Evolutionary conservation across 2,113 vertebrate species (phyloP).

Genomic region (Corynorhinus townsendii): DNA sequence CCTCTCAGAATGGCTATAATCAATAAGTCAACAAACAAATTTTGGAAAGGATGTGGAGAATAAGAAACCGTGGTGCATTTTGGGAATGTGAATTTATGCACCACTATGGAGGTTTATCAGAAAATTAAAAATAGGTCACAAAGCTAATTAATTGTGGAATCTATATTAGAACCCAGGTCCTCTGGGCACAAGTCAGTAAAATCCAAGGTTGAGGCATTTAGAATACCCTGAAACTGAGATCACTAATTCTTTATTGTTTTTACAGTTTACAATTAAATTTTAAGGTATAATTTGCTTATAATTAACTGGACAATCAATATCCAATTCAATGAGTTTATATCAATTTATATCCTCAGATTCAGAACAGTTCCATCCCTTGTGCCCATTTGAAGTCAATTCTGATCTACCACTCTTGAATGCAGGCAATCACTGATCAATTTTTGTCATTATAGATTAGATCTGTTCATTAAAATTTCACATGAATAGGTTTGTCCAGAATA

Average conservation of each 20-base stretch:
- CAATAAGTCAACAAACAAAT: background rate
- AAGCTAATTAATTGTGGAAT: conserved; percentile 51
- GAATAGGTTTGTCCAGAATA: background rate
- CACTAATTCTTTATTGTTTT: background rate
- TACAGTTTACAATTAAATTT: conserved; percentile 5
- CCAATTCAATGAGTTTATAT: background rate
- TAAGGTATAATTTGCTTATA: background rate
- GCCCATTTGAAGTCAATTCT: background rate
- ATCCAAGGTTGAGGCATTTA: background rate
- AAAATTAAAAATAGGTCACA: conserved; percentile 33
- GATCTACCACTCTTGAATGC: rapidly evolving
- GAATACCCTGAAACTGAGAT: background rate
- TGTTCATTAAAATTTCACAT: background rate
- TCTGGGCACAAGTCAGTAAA: conserved; percentile 33
- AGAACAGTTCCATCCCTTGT: background rate
- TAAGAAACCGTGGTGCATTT: background rate
- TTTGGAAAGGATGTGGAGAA: background rate
- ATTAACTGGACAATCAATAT: background rate
- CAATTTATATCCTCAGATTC: background rate
- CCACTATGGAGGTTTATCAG: background rate
- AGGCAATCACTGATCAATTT: background rate
- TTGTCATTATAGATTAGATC: background rate
- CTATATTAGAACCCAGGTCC: conserved; percentile 26
- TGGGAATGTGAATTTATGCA: background rate
- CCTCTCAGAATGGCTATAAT: background rate